Percentiles rank a stretch among this genome's conserved stretches.
These are phyloP conservation scores for Melanchra persicariae DNA, from an alignment of 2,888 invertebrate species.

Conservation along the genomic window DNA sequence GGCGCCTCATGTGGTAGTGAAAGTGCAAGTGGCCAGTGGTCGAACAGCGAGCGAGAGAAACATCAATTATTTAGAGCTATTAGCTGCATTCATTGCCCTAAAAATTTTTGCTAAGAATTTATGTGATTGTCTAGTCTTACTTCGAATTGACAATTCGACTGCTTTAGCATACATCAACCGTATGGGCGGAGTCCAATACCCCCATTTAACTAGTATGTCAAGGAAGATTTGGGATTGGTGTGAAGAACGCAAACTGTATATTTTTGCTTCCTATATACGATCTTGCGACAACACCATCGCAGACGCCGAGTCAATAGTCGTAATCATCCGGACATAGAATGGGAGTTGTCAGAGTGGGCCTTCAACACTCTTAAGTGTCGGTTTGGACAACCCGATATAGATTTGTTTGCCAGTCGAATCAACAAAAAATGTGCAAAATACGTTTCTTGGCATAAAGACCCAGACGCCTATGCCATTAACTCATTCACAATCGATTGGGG, in stretches of 20 bases:
- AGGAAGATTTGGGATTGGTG: slow-evolving; percentile 8
- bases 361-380: neutral
- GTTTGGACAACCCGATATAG: slow-evolving; percentile 5
- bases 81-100: neutral
- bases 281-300: slow-evolving; percentile 1
- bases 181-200: too few relatives aligned
- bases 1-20: neutral
- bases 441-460: too few relatives aligned
- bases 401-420: slow-evolving; percentile 15
- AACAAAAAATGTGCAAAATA: too few relatives aligned
- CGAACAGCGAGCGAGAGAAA: neutral
- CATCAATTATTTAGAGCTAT: neutral
- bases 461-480: too few relatives aligned
- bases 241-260: slow-evolving; percentile 2
- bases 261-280: neutral
- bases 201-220: neutral
- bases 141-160: slow-evolving; percentile 3
- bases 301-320: slow-evolving; percentile 10
- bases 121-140: too few relatives aligned
- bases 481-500: too few relatives aligned
- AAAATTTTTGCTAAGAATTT: too few relatives aligned
- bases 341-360: neutral
- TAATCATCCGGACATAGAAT: slow-evolving; percentile 9
- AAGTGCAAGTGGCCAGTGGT: slow-evolving; percentile 5
- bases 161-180: slow-evolving; percentile 6